Evolutionary conservation across 2,113 vertebrate genomes (phyloP), one percentile per base, ranked within the genome.

Genomic region (Vimba vimba): DNA sequence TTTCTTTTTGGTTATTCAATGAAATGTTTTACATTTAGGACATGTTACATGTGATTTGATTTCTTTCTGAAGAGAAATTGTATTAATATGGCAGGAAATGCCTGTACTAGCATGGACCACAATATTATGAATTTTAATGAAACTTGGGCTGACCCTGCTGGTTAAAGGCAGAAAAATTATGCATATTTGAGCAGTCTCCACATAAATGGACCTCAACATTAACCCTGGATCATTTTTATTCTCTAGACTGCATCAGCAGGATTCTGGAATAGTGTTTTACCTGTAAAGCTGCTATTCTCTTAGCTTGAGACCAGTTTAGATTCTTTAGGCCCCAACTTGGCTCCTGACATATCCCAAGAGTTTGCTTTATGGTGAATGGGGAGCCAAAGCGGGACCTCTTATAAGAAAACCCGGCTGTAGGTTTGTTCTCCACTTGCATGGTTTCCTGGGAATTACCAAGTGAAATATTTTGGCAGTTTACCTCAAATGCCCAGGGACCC

Each of bases 291-390:
- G 68, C 50, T 75, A 36, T 76, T 80, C 81, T 79, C 13, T 52
- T 84, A n/a, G 43, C 25, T 27, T 73, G 68, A 74, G 76, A 68
- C 66, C 52, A 75, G 66, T 86, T 50, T 57, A 12, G 71, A 77
- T 74, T 75, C n/a, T 82, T 45, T 75, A 73, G 85, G 85, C 71
- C 71, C 59, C 85, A 74, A 68, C 79, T 86, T 86, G 85, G 85
- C 85, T 86, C 55, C 71, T 9, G 79, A 52, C 47, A 4, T 33
- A 21, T 82, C 85, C 85, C 85, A 76, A 30, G 85, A 86, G 85
- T 64, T 86, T 86, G 12, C 74, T 86, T 77, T 68, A 86, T 83
- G 85, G 85, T 86, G 59, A 86, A 76, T 43, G 60, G 59, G 60
- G 15, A 82, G 59, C 83, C 55, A 85, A 84, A 78, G 62, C 50